phyloP scores from a whole-genome alignment of 2,797 vertebrate species.

The Alosa sapidissima region DNA sequence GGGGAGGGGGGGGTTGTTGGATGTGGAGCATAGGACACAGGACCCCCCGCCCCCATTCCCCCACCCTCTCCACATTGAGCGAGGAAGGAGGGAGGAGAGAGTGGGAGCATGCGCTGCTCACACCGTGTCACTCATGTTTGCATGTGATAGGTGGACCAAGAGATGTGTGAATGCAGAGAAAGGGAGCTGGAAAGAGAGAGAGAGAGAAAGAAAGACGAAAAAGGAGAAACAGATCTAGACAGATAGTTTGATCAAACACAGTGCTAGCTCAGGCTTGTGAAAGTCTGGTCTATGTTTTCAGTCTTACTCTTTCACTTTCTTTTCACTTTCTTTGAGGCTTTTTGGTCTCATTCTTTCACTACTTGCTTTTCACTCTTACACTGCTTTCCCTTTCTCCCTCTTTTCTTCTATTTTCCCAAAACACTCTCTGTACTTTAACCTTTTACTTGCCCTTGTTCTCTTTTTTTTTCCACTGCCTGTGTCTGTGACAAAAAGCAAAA shows the following conservation, averaged over 20 bases:
- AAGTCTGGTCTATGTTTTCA: not conserved
- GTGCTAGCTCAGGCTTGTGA: not conserved
- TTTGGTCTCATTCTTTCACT: conserved; percentile 31
- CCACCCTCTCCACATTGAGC: not conserved
- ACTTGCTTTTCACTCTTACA: conserved; percentile 27
- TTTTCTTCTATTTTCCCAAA: not conserved
- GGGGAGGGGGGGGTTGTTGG: conserved; percentile 3
- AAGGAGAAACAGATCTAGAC: not conserved
- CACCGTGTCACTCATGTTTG: conserved; percentile 45
- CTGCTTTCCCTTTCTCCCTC: not conserved
- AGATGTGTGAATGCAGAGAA: conserved; percentile 28
- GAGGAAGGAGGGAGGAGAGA: conserved; percentile 42
- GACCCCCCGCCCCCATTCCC: not conserved
- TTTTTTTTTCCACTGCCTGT: not conserved
- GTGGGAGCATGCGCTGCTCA: conserved; percentile 49
- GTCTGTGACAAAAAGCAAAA: not conserved
- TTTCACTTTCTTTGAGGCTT: conserved; percentile 5
- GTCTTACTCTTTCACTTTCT: not conserved
- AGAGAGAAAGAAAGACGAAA: conserved; percentile 32
- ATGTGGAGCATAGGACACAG: conserved; percentile 25
- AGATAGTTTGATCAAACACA: not conserved
- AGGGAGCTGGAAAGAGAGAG: conserved; percentile 8
- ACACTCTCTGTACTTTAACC: conserved; percentile 4
- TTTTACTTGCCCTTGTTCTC: not conserved
- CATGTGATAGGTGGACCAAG: conserved; percentile 31